These are phyloP conservation scores for Bos javanicus DNA, from an alignment of 2,113 vertebrate genomes.

Conservation along the genomic window DNA sequence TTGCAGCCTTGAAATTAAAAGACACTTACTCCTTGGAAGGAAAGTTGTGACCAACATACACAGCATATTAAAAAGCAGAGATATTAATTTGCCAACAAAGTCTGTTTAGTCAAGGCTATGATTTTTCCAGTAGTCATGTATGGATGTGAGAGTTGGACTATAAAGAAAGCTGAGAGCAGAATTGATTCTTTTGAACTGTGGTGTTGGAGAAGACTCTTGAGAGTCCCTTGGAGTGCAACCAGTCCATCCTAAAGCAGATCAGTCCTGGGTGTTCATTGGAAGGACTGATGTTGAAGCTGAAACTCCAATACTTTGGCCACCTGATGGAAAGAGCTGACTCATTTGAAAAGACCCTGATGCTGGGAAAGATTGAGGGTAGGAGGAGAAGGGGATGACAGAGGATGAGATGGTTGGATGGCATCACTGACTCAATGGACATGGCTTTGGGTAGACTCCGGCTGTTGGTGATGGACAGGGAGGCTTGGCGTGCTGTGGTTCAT, in stretches of 20 bases:
- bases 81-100: not conserved
- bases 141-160: not conserved
- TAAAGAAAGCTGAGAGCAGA: fast-evolving
- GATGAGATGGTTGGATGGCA: not conserved
- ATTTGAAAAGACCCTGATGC: not conserved
- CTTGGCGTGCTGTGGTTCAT: fast-evolving
- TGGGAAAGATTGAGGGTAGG: not conserved
- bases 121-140: not conserved
- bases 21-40: not conserved
- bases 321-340: not conserved
- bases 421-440: not conserved
- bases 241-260: not conserved
- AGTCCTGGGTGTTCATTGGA: not conserved
- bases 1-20: not conserved
- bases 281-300: not conserved
- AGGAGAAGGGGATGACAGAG: not conserved
- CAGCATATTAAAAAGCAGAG: not conserved
- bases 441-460: fast-evolving
- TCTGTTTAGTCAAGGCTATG: not conserved
- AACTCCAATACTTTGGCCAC: not conserved
- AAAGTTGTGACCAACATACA: not conserved
- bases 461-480: not conserved
- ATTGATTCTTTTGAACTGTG: not conserved
- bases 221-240: not conserved
- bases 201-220: not conserved